phyloP scores from a whole-genome alignment of 1,140 invertebrate genomes.

The Neodiprion fabricii region DNA sequence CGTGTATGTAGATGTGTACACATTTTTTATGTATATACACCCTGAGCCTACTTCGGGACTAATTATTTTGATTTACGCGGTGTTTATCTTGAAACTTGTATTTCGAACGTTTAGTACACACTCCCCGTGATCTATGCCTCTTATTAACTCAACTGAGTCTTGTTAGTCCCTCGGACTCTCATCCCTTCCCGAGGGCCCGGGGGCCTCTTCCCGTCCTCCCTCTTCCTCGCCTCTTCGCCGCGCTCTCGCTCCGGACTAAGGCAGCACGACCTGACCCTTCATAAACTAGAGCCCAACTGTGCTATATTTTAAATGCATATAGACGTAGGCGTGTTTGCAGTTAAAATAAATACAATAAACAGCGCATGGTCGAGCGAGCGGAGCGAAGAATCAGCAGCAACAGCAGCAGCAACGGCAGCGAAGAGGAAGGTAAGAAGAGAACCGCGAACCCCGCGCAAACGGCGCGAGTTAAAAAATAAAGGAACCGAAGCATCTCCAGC shows the following conservation, averaged over 20 bases:
- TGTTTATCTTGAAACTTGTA: conserved; percentile 60
- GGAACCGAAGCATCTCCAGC: neutral
- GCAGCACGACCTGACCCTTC: conserved; percentile 59
- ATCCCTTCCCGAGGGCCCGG: conserved; percentile 19
- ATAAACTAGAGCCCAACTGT: conserved; percentile 61
- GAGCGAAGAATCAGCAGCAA: neutral
- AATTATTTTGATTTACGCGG: conserved; percentile 57
- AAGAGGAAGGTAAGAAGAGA: neutral
- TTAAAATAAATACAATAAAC: conserved; percentile 57
- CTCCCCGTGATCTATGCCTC: conserved; percentile 57
- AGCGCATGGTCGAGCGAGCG: conserved; percentile 16
- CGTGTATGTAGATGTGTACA: too few species aligned
- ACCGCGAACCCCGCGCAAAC: neutral
- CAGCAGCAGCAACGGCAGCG: neutral
- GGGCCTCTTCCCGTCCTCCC: conserved; percentile 20
- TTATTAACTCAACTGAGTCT: conserved; percentile 56
- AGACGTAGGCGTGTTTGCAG: conserved; percentile 58
- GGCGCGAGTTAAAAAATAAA: neutral
- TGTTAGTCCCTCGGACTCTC: conserved; percentile 46
- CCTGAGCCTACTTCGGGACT: conserved; percentile 18
- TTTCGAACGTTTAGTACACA: conserved; percentile 57
- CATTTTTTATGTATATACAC: too few species aligned
- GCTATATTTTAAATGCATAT: conserved; percentile 62
- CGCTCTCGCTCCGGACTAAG: conserved; percentile 33
- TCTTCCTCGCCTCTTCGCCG: conserved; percentile 22